Percentiles rank a stretch among this genome's conserved stretches.
Evolutionary conservation across 1,140 invertebrate species (phyloP).

Genomic region (Mercenaria mercenaria): DNA sequence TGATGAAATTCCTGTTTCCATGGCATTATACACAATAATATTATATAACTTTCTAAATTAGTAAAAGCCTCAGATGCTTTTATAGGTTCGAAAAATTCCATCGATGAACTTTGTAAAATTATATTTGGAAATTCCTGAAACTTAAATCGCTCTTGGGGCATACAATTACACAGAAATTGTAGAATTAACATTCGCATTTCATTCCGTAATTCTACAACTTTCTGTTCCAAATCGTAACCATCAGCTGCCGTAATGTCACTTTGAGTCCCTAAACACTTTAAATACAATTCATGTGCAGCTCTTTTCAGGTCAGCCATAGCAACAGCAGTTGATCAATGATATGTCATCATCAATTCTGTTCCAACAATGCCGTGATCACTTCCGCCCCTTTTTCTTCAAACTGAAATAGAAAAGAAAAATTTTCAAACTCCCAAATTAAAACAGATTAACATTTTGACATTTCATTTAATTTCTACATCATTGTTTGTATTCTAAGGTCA

Average conservation of each 20-base stretch:
- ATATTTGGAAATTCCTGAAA: constrained; percentile 53
- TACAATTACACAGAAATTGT: constrained; percentile 16
- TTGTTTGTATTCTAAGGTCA: too few relatives aligned
- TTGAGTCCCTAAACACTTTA: background rate
- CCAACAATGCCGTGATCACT: too few relatives aligned
- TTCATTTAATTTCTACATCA: too few relatives aligned
- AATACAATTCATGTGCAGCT: background rate
- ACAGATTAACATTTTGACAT: too few relatives aligned
- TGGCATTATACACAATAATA: constrained; percentile 69
- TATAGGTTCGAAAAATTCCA: constrained; percentile 42
- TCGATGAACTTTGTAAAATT: constrained; percentile 58
- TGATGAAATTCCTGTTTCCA: constrained; percentile 75
- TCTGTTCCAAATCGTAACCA: background rate
- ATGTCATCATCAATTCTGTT: too few relatives aligned
- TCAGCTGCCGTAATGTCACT: background rate
- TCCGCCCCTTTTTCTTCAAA: too few relatives aligned
- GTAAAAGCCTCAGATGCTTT: constrained; percentile 68
- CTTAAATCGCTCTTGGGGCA: constrained; percentile 44
- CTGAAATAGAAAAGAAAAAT: too few relatives aligned
- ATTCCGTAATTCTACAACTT: background rate
- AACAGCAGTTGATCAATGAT: too few relatives aligned
- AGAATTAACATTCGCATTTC: constrained; percentile 11
- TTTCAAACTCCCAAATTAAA: too few relatives aligned
- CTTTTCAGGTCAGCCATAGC: constrained; percentile 28
- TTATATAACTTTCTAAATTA: constrained; percentile 72